Evolutionary conservation across 2,113 vertebrate species (phyloP).

Genomic region (Atlantisia rogersi): DNA sequence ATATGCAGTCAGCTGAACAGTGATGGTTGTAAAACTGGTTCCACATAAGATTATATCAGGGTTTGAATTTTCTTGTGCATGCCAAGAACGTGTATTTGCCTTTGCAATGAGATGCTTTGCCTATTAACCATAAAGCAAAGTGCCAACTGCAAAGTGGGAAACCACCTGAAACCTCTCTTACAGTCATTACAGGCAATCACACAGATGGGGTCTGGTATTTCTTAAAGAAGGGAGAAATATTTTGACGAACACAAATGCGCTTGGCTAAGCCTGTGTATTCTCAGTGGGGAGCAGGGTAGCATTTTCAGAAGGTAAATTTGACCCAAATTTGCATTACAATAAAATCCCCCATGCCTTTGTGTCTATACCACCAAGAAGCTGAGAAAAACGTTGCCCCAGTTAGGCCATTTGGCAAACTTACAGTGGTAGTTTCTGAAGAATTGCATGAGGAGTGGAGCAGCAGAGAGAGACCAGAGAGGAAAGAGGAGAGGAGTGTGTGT

Average conservation of each 20-base stretch:
- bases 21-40: constrained; percentile 44
- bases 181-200: background rate
- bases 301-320: background rate
- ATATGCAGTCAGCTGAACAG: background rate
- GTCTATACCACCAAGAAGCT: background rate
- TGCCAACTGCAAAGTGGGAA: background rate
- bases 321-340: background rate
- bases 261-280: background rate
- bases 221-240: background rate
- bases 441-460: background rate
- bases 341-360: background rate
- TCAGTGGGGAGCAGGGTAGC: background rate
- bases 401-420: background rate
- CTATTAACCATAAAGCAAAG: constrained; percentile 16
- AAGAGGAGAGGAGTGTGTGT: background rate
- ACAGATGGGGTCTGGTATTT: background rate
- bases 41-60: constrained; percentile 37
- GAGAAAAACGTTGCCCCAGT: background rate
- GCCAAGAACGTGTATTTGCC: constrained; percentile 24
- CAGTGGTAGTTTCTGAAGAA: background rate
- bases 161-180: background rate
- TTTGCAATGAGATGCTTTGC: constrained; percentile 41
- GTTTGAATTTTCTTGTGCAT: background rate
- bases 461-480: background rate
- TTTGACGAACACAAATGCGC: background rate